These are phyloP conservation scores for Erythrocercus mccallii DNA, from an alignment of 2,113 vertebrate species.

Conservation along the genomic window DNA sequence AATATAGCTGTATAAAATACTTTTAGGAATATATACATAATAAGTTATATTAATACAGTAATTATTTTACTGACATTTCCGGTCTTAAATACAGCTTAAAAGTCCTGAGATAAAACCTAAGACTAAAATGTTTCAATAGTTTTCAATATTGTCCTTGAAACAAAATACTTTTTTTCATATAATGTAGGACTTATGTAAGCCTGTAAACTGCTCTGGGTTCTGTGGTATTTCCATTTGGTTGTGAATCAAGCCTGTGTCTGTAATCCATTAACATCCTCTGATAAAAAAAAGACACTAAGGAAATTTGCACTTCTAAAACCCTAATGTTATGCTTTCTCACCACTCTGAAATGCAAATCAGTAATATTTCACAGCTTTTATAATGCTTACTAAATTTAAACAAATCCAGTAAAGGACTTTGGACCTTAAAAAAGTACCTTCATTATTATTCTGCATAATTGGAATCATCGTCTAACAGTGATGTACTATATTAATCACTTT, in stretches of 20 bases:
- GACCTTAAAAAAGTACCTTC: neutral
- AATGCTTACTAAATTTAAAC: slow-evolving; percentile 15
- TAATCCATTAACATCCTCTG: neutral
- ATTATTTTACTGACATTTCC: neutral
- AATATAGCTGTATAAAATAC: neutral
- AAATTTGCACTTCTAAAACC: slow-evolving; percentile 21
- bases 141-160: neutral
- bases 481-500: neutral
- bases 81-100: neutral
- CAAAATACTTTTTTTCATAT: neutral
- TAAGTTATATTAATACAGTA: neutral
- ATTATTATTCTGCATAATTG: slow-evolving; percentile 18
- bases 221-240: neutral
- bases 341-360: slow-evolving; percentile 18
- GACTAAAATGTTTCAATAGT: too few relatives aligned
- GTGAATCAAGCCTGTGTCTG: neutral
- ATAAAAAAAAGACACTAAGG: neutral
- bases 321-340: neutral
- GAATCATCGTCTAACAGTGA: neutral
- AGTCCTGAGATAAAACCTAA: neutral
- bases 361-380: neutral
- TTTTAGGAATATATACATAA: neutral
- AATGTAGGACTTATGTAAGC: neutral
- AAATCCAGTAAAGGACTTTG: neutral
- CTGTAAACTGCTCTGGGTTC: neutral